Percentiles rank a stretch among this genome's conserved stretches.
Evolutionary conservation across 2,113 vertebrate genomes (phyloP).

Genomic region (Paracanthobrama guichenoti): DNA sequence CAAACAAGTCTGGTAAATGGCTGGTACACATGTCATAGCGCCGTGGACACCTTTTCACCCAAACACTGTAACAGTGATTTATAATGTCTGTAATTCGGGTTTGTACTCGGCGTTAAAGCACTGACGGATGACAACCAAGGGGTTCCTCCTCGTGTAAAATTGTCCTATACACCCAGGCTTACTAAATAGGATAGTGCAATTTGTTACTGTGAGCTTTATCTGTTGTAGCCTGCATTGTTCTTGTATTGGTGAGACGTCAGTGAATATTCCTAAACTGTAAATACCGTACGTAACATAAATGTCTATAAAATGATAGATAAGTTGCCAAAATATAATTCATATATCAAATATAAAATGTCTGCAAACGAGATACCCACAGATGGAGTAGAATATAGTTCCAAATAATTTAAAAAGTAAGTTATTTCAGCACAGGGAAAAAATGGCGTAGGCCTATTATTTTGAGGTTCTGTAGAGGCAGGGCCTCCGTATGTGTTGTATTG

Average conservation of each 20-base stretch:
- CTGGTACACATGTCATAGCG: constrained; percentile 78
- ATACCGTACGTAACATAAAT: constrained; percentile 16
- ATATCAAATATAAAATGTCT: neutral
- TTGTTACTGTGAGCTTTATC: constrained; percentile 60
- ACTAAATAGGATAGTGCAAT: constrained; percentile 51
- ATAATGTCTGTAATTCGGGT: constrained; percentile 61
- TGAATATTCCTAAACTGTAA: constrained; percentile 33
- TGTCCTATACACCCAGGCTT: constrained; percentile 25
- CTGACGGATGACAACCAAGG: constrained; percentile 58
- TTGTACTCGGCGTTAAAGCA: constrained; percentile 15
- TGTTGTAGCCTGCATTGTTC: constrained; percentile 57
- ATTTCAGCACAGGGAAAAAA: neutral
- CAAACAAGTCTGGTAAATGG: constrained; percentile 76
- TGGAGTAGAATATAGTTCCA: neutral
- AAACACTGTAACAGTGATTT: constrained; percentile 71
- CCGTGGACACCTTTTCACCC: constrained; percentile 71
- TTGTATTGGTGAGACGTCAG: constrained; percentile 15
- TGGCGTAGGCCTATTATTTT: neutral
- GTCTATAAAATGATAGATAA: neutral
- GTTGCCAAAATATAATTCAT: neutral
- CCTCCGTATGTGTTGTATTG: neutral
- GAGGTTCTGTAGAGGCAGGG: neutral
- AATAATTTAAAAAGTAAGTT: neutral
- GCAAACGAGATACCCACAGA: neutral
- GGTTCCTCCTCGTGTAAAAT: constrained; percentile 54